Evolutionary conservation across 2,797 vertebrate species (phyloP), one percentile per base, ranked within the genome.

Genomic region (Picus viridis): DNA sequence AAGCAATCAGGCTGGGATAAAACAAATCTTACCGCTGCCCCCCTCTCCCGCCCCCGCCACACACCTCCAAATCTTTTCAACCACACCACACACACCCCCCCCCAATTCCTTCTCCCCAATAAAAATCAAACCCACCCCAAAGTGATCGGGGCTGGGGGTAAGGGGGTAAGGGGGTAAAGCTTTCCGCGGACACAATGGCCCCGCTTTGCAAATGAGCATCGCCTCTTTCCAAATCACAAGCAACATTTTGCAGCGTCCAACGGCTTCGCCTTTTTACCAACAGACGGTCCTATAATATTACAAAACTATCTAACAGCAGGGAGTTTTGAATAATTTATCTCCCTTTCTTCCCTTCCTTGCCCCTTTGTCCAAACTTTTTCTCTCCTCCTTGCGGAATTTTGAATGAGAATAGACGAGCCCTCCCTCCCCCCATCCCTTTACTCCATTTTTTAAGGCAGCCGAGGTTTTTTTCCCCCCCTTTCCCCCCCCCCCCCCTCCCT

Each of bases 221-320:
- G 94, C 77, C 91, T 57, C 86, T 94, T 97, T 94, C 92, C 95
- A 94, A 97, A 97, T 96, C 95, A 97, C 86, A 95, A 94, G 97
- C 97, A 97, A 97, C 97, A 97, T 98, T 98, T 98, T 98, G 98
- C 98, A 94, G 96, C 96, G 97, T 97, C 97, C 97, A 98, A 94
- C 96, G 95, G 97, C 96, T 96, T 96, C 69, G 70, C 97, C 96
- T 97, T 97, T 97, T 97, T 97, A 81, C 96, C 97, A 95, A 89
- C 95, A 87, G 96, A 96, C 97, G 97, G 97, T 97, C 97, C 97
- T 97, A 97, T 97, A 96, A 97, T 98, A 98, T 98, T 97, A 98
- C 98, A 97, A 97, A 97, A 98, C 98, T 97, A 98, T 98, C 97
- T 96, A 98, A 67, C 99, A 98, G 98, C 98, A 61, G 98, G 99